Base-by-base conservation (phyloP, 2,888 invertebrate genomes). In the Dendrolimus houi region DNA sequence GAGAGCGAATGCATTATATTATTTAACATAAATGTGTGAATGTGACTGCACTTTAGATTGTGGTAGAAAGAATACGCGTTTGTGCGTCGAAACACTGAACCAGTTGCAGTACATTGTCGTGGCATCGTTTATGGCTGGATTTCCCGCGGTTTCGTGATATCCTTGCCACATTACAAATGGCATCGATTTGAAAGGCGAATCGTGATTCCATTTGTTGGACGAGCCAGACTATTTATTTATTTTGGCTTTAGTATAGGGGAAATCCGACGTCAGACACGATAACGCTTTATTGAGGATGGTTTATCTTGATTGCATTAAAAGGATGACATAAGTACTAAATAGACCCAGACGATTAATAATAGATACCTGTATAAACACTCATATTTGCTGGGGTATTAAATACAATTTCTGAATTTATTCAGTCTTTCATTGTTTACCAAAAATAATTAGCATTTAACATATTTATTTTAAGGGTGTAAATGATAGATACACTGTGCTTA, bases 161-260 rank as follows among this genome's bases (percentile, higher is more conserved):
- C 85, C 84, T 87, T 83, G 84, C 83, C 68, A 72, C 73, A 75
- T 76, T 72, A 81, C 76, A 83, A 85, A 86, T 85, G 85, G 82
- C 82, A 85, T 79, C 74, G 71, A 76, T 81, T 87, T 81, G 85
- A 88, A 88, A 87, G 86, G 88, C 76, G 76, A 85, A 75, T 88
- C 88, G 87, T 87, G 88, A 85, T 82, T 72, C 67, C 72, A 72
- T 79, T 77, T 73, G 70, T 69, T 68, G 67, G 68, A 56, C 70
- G 72, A 75, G 70, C 68, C 68, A 74, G 69, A 70, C 57, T 64
- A n/a, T n/a, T n/a, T n/a, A n/a, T n/a, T n/a, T n/a, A 65, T 77
- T 86, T 85, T 74, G 77, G 79, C 70, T 69, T 68, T 74, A 66
- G 76, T 77, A 71, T 69, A 68, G 74, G 84, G 86, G 79, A 80